Percentiles rank a stretch among this genome's conserved stretches.
Conservation (phyloP, 92 coral and sea anemone species). For the Parazoanthus swiftii region DNA sequence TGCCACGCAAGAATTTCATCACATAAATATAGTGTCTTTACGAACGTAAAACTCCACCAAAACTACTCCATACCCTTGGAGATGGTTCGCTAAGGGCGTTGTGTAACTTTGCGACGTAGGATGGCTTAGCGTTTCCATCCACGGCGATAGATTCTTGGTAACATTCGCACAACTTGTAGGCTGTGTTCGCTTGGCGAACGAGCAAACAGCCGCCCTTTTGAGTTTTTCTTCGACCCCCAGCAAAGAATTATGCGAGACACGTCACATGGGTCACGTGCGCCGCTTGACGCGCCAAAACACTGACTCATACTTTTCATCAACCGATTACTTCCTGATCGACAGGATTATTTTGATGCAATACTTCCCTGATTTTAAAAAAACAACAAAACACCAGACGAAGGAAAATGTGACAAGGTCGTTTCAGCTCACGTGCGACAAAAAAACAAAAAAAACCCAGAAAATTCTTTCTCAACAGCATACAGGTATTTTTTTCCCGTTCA, state of each 20-base stretch:
- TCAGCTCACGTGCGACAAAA: too few species aligned
- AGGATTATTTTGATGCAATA: too few species aligned
- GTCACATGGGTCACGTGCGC: conserved; percentile 91
- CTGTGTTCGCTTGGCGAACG: conserved; percentile 82
- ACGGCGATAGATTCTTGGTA: conserved; percentile 94
- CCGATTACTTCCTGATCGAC: conserved; percentile 37
- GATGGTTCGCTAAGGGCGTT: conserved; percentile 84
- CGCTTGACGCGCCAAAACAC: conserved; percentile 83
- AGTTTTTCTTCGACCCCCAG: conserved; percentile 99
- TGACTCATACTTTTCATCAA: conserved; percentile 50
- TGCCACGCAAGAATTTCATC: conserved; percentile 76
- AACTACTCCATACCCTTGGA: conserved; percentile 93
- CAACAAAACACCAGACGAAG: too few species aligned
- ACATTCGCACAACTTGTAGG: conserved; percentile 66
- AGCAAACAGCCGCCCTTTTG: conserved; percentile 99
- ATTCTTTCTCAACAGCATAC: too few species aligned
- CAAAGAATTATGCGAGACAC: conserved; percentile 84
- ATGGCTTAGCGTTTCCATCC: conserved; percentile 99
- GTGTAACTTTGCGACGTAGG: conserved; percentile 98
- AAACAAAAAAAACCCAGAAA: too few species aligned
- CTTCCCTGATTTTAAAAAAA: too few species aligned
- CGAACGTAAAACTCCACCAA: conserved; percentile 71
- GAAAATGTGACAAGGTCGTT: too few species aligned
- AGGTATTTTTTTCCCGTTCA: too few species aligned
- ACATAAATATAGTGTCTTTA: conserved; percentile 72